Evolutionary conservation across 2,888 invertebrate genomes (phyloP).

Genomic region (Acleris laterana): DNA sequence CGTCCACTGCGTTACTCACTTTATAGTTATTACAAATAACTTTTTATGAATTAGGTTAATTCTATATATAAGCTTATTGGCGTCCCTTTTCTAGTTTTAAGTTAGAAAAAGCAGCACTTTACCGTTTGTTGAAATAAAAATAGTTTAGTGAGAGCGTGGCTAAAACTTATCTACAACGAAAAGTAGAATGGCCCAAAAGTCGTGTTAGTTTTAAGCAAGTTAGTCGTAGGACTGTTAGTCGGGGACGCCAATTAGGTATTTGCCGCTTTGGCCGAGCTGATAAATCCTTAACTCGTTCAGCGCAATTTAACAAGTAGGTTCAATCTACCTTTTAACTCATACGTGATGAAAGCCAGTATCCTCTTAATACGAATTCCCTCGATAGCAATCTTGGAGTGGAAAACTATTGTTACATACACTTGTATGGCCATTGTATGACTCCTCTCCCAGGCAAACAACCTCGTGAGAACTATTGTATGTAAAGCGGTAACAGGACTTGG

Average conservation of each 20-base stretch:
- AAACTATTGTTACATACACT: constrained; percentile 36
- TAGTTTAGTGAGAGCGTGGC: no score
- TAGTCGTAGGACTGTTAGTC: not conserved
- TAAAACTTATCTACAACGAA: no score
- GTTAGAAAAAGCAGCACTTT: no score
- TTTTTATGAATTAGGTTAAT: no score
- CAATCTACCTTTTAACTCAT: constrained; percentile 17
- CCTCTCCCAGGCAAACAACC: constrained; percentile 36
- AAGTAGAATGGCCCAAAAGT: no score
- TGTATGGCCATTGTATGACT: constrained; percentile 32
- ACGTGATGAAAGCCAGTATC: constrained; percentile 31
- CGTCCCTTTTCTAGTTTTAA: no score
- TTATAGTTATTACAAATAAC: no score
- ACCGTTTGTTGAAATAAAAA: no score
- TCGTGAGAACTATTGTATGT: constrained; percentile 36
- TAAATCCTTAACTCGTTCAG: constrained; percentile 2
- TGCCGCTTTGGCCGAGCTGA: not conserved
- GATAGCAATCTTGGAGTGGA: constrained; percentile 31
- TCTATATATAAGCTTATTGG: no score
- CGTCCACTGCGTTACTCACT: no score
- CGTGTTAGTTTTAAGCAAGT: no score
- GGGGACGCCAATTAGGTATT: not conserved
- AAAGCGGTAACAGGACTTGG: constrained; percentile 34
- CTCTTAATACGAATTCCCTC: constrained; percentile 23
- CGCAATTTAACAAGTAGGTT: constrained; percentile 11